phyloP scores from a whole-genome alignment of 2,888 invertebrate genomes.

The Lampropteryx suffumata region DNA sequence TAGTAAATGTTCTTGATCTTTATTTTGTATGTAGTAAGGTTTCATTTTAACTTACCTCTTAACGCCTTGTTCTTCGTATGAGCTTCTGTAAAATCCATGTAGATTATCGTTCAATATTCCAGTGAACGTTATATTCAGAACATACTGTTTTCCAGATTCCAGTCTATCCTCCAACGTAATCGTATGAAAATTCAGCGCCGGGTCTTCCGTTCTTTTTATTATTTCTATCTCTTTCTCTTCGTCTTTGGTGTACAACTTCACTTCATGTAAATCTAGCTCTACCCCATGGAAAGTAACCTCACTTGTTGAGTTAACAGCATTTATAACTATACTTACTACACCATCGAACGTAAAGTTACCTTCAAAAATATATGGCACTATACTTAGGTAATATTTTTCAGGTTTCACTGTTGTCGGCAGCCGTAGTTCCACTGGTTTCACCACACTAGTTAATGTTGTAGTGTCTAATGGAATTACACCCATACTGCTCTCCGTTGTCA shows the following conservation, averaged over 20 bases:
- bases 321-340: slow-evolving; percentile 84
- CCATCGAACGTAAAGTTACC: slow-evolving; percentile 92
- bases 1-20: too few relatives aligned
- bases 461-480: slow-evolving; percentile 61
- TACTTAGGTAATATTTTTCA: slow-evolving; percentile 85
- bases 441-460: slow-evolving; percentile 44
- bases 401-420: slow-evolving; percentile 87
- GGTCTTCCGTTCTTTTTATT: slow-evolving; percentile 77
- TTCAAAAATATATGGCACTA: slow-evolving; percentile 88
- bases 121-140: slow-evolving; percentile 86
- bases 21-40: too few relatives aligned
- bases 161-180: slow-evolving; percentile 84
- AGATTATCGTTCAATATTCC: slow-evolving; percentile 89
- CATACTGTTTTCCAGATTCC: slow-evolving; percentile 83
- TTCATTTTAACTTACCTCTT: slow-evolving; percentile 82
- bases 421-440: slow-evolving; percentile 81
- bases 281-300: slow-evolving; percentile 90
- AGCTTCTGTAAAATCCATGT: slow-evolving; percentile 92
- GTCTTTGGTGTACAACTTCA: slow-evolving; percentile 76
- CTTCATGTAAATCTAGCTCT: slow-evolving; percentile 85
- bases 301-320: slow-evolving; percentile 83
- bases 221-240: slow-evolving; percentile 56
- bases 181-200: slow-evolving; percentile 86
- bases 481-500: slow-evolving; percentile 67
- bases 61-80: slow-evolving; percentile 86